Percentiles rank a stretch among this genome's conserved stretches.
Conservation (phyloP, 2,888 invertebrate genomes). For the Drosophila anomalipes region DNA sequence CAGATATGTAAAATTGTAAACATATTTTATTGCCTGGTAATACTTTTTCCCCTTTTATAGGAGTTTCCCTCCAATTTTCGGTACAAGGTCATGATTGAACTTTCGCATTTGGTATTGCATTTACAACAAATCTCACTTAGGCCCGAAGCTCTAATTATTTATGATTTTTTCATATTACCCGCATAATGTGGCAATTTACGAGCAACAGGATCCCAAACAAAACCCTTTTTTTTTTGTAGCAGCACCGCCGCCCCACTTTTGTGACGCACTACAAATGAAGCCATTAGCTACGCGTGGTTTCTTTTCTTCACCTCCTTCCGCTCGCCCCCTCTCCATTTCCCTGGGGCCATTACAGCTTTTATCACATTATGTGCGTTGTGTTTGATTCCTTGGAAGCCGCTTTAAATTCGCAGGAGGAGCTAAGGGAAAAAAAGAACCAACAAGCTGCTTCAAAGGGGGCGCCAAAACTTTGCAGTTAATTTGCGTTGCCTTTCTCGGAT, state of each 20-base stretch:
- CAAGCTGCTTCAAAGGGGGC: slow-evolving; percentile 43
- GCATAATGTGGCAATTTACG: slow-evolving; percentile 59
- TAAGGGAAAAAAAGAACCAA: not conserved
- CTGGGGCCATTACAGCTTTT: slow-evolving; percentile 44
- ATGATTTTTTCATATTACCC: slow-evolving; percentile 55
- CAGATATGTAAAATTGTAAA: not conserved
- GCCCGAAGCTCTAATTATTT: slow-evolving; percentile 56
- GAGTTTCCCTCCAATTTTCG: not conserved
- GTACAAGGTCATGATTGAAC: slow-evolving; percentile 14
- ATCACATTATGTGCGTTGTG: slow-evolving; percentile 39
- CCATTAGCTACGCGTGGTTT: slow-evolving; percentile 55
- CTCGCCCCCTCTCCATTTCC: not conserved
- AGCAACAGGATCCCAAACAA: slow-evolving; percentile 28
- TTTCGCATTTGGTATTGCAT: slow-evolving; percentile 19
- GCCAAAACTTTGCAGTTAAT: slow-evolving; percentile 13
- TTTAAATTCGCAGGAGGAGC: slow-evolving; percentile 48
- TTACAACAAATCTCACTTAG: slow-evolving; percentile 57
- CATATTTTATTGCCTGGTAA: not conserved
- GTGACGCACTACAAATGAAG: slow-evolving; percentile 58
- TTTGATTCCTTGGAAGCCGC: slow-evolving; percentile 56
- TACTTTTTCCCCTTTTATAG: not conserved
- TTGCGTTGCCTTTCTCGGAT: not conserved
- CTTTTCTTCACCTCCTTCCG: slow-evolving; percentile 8
- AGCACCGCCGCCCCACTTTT: slow-evolving; percentile 20
- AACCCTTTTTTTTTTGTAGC: slow-evolving; percentile 23